Evolutionary conservation across 2,888 invertebrate species (phyloP).

Genomic region (Vanessa cardui): DNA sequence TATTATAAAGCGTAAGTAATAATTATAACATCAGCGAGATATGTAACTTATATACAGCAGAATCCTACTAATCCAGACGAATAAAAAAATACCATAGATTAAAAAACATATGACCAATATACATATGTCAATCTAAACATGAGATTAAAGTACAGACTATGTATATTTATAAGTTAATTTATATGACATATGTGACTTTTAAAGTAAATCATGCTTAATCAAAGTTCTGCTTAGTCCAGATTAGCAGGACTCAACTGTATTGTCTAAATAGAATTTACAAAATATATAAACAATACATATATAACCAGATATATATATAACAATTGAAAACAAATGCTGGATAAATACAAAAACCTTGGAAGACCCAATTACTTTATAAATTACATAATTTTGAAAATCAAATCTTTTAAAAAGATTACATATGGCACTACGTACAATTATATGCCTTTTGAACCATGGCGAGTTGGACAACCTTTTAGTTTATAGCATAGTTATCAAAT

Average conservation of each 20-base stretch:
- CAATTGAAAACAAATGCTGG: constrained; percentile 9
- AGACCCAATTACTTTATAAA: constrained; percentile 7
- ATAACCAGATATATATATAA: not conserved
- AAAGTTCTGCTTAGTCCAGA: too few relatives aligned
- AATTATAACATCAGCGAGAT: constrained; percentile 20
- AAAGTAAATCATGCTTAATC: too few relatives aligned
- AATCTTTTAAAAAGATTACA: constrained; percentile 25
- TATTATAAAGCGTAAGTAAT: not conserved
- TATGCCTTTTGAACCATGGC: constrained; percentile 22
- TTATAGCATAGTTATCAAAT: constrained; percentile 1
- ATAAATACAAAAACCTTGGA: constrained; percentile 5
- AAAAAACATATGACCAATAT: too few relatives aligned
- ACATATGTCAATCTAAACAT: too few relatives aligned
- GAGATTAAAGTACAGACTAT: too few relatives aligned
- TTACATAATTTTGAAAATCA: constrained; percentile 14
- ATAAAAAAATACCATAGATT: too few relatives aligned
- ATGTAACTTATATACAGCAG: constrained; percentile 27
- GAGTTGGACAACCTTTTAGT: constrained; percentile 14
- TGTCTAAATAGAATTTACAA: constrained; percentile 28
- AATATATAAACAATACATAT: constrained; percentile 18
- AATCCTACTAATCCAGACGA: too few relatives aligned
- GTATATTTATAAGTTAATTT: too few relatives aligned
- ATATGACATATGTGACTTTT: too few relatives aligned
- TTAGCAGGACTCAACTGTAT: too few relatives aligned
- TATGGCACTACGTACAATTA: constrained; percentile 19